Percentiles rank a stretch among this genome's conserved stretches.
Evolutionary conservation across 2,888 invertebrate species (phyloP).

Genomic region (Nomada fabriciana): DNA sequence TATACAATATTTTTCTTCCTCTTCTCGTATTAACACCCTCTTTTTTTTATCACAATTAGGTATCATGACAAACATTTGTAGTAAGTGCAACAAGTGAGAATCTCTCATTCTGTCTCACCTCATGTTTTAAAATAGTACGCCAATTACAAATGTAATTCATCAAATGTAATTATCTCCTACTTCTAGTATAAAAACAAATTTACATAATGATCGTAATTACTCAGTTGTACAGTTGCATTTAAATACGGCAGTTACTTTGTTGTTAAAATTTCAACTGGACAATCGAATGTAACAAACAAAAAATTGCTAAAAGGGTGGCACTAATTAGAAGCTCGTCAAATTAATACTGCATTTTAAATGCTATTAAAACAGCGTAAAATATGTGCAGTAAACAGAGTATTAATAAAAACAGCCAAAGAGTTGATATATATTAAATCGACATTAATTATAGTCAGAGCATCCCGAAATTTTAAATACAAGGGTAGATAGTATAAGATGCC

Average conservation of each 20-base stretch:
- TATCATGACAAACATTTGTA: constrained; percentile 32
- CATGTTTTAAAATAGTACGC: constrained; percentile 9
- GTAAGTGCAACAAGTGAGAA: constrained; percentile 8
- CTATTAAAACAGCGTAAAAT: constrained; percentile 49
- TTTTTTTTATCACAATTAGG: constrained; percentile 41
- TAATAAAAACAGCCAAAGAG: too few relatives aligned
- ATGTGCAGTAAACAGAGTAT: constrained; percentile 25
- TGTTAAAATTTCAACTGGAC: neutral
- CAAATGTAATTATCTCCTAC: constrained; percentile 32
- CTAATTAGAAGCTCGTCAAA: constrained; percentile 51
- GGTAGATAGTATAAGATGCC: constrained; percentile 3
- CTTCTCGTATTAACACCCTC: constrained; percentile 34
- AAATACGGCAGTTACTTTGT: constrained; percentile 21
- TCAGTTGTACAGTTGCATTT: constrained; percentile 25
- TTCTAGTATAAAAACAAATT: constrained; percentile 43
- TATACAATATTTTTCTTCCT: constrained; percentile 60
- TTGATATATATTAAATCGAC: constrained; percentile 23
- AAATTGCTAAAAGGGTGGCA: constrained; percentile 9
- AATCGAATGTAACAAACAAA: constrained; percentile 19
- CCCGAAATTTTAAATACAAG: constrained; percentile 10
- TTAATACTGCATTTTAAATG: constrained; percentile 70
- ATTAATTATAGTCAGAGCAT: constrained; percentile 39
- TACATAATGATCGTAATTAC: constrained; percentile 21
- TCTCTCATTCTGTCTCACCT: neutral
- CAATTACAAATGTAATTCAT: constrained; percentile 40